Conservation (phyloP, 2,113 vertebrate species). For the Pheucticus melanocephalus region DNA sequence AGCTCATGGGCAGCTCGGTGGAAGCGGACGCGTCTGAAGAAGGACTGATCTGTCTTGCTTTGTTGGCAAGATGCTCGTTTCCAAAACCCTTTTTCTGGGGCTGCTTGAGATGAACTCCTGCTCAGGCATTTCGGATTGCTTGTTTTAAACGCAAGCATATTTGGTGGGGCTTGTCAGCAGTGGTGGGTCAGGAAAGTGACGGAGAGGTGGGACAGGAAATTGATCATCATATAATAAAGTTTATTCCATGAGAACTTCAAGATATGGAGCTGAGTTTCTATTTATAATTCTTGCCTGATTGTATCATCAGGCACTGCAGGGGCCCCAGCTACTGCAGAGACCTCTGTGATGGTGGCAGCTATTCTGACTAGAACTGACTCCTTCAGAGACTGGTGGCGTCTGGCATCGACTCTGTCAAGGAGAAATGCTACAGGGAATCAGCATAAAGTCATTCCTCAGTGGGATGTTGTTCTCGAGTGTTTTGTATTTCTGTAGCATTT, state of each 20-base stretch:
- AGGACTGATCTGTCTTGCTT: background rate
- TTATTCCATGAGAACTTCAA: background rate
- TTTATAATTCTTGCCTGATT: background rate
- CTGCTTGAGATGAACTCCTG: background rate
- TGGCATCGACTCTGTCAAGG: background rate
- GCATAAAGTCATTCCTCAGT: background rate
- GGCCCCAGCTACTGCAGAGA: background rate
- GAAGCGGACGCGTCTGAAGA: background rate
- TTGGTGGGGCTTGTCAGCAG: background rate
- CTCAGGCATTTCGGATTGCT: background rate
- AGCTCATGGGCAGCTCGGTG: background rate
- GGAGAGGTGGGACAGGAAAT: background rate
- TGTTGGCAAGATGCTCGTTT: background rate
- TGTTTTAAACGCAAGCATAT: background rate
- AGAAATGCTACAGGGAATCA: background rate
- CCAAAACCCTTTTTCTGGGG: background rate
- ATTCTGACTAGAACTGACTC: background rate
- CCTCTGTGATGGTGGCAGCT: background rate
- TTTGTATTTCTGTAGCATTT: background rate
- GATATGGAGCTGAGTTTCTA: background rate
- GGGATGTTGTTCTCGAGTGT: background rate
- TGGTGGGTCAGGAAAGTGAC: background rate
- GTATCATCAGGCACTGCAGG: background rate
- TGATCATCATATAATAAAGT: background rate
- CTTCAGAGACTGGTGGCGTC: rapidly evolving